phyloP scores from a whole-genome alignment of 1,140 invertebrate genomes.

The Pollicipes pollicipes region DNA sequence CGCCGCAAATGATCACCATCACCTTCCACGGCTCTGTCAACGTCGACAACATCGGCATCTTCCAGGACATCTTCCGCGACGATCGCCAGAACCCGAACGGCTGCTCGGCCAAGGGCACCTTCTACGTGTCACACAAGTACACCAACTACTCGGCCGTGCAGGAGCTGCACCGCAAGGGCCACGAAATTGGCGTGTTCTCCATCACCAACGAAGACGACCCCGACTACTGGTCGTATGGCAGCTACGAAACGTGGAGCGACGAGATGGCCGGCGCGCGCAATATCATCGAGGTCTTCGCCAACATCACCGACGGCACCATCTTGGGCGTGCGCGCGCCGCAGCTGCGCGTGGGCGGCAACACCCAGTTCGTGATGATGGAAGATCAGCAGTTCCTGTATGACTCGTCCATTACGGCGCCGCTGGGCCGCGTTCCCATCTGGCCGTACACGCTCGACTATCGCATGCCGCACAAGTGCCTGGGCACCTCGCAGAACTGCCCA shows the following conservation, averaged over 20 bases:
- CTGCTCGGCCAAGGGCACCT: slow-evolving; percentile 59
- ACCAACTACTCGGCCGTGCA: slow-evolving; percentile 84
- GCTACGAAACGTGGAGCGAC: slow-evolving; percentile 79
- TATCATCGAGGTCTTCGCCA: slow-evolving; percentile 46
- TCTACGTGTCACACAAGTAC: slow-evolving; percentile 91
- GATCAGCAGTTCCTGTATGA: slow-evolving; percentile 90
- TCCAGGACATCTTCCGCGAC: slow-evolving; percentile 75
- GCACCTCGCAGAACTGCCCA: slow-evolving; percentile 78
- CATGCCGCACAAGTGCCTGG: slow-evolving; percentile 87
- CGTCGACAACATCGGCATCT: slow-evolving; percentile 78
- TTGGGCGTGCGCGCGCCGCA: slow-evolving; percentile 78
- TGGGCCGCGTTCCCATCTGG: slow-evolving; percentile 78
- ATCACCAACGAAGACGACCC: slow-evolving; percentile 81
- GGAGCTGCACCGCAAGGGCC: slow-evolving; percentile 74
- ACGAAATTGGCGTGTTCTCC: slow-evolving; percentile 86
- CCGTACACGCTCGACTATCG: slow-evolving; percentile 88
- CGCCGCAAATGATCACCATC: slow-evolving; percentile 86
- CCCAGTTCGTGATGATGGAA: slow-evolving; percentile 89
- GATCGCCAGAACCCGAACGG: slow-evolving; percentile 75
- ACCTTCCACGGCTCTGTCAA: slow-evolving; percentile 91
- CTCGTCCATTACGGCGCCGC: slow-evolving; percentile 75
- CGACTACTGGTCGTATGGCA: slow-evolving; percentile 69
- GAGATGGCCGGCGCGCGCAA: slow-evolving; percentile 84
- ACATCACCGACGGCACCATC: slow-evolving; percentile 75
- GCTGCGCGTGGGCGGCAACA: slow-evolving; percentile 76